Evolutionary conservation across 2,888 invertebrate genomes (phyloP), one percentile per base, ranked within the genome.

Genomic region (Tenodera sinensis): DNA sequence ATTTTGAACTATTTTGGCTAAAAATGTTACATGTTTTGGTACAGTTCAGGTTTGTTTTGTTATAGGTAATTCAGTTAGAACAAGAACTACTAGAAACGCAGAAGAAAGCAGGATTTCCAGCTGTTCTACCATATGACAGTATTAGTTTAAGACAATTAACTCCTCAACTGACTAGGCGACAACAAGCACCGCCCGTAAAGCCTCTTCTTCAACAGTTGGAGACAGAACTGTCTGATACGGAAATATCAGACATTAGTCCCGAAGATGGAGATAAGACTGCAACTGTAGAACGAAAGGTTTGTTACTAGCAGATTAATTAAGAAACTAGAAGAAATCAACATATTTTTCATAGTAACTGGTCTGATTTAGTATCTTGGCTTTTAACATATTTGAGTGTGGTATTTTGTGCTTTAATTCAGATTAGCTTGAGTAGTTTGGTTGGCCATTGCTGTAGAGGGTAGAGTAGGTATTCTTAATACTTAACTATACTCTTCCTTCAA

Each of bases 1-100:
- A 34, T 1, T 42, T 25, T 30, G 42, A 42, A 25, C 20, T 20
- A 25, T 6, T n/a, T n/a, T 15, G 15, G n/a, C 12, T 83, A 25
- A 30, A 8, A 30, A 71, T 8, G 71, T 42, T 15, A 28, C 25
- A 15, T 30, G 2, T 30, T 30, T 30, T 30, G n/a, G 30, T 4
- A 30, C 30, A 30, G 30, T 30, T 30, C 30, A 30, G 30, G 2
- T 30, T 83, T 28, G 87, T 42, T 89, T 54, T 71, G 90, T 90
- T 91, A n/a, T 92, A 94, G 94, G 93, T 94, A 71, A 97, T 97
- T 86, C 95, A 97, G 90, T 94, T 98, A 91, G 98, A 98, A 93
- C 97, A 97, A 92, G 96, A 97, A 92, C 93, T 98, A 91, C 94
- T 97, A 92, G 98, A 98, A 92, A 98, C 98, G 0, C 98, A 98